Evolutionary conservation across 2,113 vertebrate species (phyloP).

Genomic region (Alosa alosa): DNA sequence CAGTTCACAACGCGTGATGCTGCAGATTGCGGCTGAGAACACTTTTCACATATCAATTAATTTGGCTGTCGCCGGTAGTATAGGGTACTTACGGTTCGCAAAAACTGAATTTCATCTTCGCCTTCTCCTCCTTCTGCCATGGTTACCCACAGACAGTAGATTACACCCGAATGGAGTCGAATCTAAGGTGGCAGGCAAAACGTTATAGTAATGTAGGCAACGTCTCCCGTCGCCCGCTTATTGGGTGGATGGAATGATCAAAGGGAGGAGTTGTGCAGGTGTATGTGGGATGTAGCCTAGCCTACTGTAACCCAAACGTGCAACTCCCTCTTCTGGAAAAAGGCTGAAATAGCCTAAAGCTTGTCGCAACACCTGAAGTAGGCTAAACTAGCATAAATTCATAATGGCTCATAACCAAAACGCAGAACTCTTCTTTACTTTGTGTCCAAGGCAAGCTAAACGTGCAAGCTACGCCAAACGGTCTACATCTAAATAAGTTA

Average conservation of each 20-base stretch:
- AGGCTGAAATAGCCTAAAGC: neutral
- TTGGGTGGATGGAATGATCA: conserved; percentile 41
- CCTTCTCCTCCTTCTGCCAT: conserved; percentile 81
- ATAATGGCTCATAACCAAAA: too few species aligned
- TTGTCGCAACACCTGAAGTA: neutral
- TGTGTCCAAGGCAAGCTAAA: too few species aligned
- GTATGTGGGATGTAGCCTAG: neutral
- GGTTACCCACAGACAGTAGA: conserved; percentile 52
- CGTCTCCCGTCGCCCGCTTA: conserved; percentile 36
- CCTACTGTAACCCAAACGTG: neutral
- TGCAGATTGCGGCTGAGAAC: neutral
- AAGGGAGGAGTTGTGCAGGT: conserved; percentile 53
- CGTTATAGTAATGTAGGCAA: conserved; percentile 31
- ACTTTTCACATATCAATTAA: neutral
- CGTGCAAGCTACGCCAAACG: too few species aligned
- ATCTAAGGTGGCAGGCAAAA: neutral
- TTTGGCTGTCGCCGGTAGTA: conserved; percentile 1
- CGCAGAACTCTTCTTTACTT: too few species aligned
- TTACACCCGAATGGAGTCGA: neutral
- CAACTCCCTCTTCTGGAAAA: conserved; percentile 13
- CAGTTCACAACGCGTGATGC: neutral
- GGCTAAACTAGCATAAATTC: too few species aligned
- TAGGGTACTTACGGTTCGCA: conserved; percentile 76
- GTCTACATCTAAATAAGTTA: too few species aligned
- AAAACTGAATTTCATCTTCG: conserved; percentile 84